Conservation (phyloP, 2,888 invertebrate genomes). For the Pterostichus madidus region DNA sequence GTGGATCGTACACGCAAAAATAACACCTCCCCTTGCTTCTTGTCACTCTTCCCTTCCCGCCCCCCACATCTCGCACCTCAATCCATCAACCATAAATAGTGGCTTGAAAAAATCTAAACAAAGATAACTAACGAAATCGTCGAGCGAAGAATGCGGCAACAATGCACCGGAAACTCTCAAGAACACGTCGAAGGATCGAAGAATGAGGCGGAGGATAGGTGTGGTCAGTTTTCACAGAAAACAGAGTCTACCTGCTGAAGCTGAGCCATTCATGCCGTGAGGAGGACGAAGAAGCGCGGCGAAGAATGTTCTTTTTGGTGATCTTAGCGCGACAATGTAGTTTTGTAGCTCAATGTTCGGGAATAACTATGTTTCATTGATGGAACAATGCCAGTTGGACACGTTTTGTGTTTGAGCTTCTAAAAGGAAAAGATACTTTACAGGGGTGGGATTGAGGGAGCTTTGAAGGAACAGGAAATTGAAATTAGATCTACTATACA, state of each 20-base stretch:
- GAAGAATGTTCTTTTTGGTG: conserved; percentile 55
- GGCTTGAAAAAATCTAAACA: conserved; percentile 58
- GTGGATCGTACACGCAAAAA: conserved; percentile 31
- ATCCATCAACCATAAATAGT: conserved; percentile 56
- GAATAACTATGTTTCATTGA: conserved; percentile 58
- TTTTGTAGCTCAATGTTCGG: conserved; percentile 25
- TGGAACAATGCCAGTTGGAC: conserved; percentile 50
- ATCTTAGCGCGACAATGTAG: conserved; percentile 45
- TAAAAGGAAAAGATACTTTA: conserved; percentile 17
- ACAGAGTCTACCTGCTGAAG: conserved; percentile 51
- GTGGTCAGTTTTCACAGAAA: conserved; percentile 60
- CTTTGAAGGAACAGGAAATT: conserved; percentile 35
- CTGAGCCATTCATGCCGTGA: conserved; percentile 34
- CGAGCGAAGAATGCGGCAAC: conserved; percentile 74
- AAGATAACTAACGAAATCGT: conserved; percentile 60
- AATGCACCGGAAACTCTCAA: conserved; percentile 77
- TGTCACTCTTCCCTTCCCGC: not conserved
- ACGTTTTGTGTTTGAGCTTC: conserved; percentile 43
- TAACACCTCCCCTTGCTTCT: conserved; percentile 37
- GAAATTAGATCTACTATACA: conserved; percentile 18
- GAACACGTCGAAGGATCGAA: conserved; percentile 59
- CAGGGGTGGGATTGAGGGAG: conserved; percentile 17
- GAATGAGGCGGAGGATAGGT: conserved; percentile 38
- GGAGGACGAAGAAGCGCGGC: not conserved
- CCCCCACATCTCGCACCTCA: conserved; percentile 17